Conservation (phyloP, 2,113 vertebrate species). For the Acinonyx jubatus region DNA sequence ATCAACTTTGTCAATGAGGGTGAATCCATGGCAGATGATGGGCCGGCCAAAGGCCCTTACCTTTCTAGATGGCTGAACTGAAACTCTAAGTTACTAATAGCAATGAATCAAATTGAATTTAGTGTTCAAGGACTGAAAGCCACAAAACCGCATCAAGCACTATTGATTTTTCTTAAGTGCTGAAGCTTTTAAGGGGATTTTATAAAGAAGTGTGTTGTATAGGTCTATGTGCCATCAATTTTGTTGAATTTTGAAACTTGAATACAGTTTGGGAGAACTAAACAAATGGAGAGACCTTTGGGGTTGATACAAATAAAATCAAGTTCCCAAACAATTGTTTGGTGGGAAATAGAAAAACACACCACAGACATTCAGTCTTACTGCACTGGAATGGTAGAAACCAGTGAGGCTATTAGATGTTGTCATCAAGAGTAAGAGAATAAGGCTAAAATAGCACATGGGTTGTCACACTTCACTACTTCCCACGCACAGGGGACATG, state of each 20-base stretch:
- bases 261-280: slow-evolving; percentile 70
- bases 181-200: slow-evolving; percentile 83
- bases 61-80: slow-evolving; percentile 72
- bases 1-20: not conserved
- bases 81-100: slow-evolving; percentile 68
- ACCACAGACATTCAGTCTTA: slow-evolving; percentile 63
- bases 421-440: slow-evolving; percentile 60
- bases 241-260: slow-evolving; percentile 75
- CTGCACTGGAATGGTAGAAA: slow-evolving; percentile 51
- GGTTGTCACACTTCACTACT: slow-evolving; percentile 66
- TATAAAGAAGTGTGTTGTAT: slow-evolving; percentile 62
- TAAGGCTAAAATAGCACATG: slow-evolving; percentile 38
- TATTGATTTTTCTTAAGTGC: slow-evolving; percentile 88
- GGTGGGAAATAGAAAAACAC: slow-evolving; percentile 77
- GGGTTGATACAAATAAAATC: slow-evolving; percentile 80
- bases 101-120: slow-evolving; percentile 78
- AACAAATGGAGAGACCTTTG: slow-evolving; percentile 77
- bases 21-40: slow-evolving; percentile 55
- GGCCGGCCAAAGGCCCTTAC: not conserved
- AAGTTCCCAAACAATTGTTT: slow-evolving; percentile 73
- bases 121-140: slow-evolving; percentile 70
- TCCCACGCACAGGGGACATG: slow-evolving; percentile 15
- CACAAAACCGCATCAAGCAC: slow-evolving; percentile 71
- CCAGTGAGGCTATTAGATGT: slow-evolving; percentile 49
- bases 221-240: slow-evolving; percentile 74